Conservation (phyloP, 2,113 vertebrate genomes). For the Apaloderma vittatum region DNA sequence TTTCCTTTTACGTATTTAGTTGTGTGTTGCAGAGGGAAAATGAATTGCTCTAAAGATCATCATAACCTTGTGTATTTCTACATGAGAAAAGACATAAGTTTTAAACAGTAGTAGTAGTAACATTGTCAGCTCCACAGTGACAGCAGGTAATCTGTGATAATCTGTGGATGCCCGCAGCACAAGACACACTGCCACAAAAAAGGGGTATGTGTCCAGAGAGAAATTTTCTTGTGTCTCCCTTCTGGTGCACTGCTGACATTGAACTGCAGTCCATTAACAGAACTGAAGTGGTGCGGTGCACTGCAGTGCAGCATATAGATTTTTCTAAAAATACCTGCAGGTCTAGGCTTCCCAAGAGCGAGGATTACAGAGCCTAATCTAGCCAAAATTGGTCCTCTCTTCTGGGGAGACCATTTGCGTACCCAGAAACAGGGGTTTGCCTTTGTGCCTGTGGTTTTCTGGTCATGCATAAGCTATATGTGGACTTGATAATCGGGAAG, state of each 20-base stretch:
- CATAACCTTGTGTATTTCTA: neutral
- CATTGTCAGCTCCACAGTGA: neutral
- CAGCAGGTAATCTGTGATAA: neutral
- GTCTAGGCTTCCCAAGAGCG: neutral
- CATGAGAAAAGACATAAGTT: neutral
- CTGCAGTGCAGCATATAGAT: neutral
- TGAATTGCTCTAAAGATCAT: neutral
- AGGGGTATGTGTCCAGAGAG: neutral
- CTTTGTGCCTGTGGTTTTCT: neutral
- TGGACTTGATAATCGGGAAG: too few relatives aligned
- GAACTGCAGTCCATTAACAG: neutral
- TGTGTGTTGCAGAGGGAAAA: neutral
- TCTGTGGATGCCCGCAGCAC: neutral
- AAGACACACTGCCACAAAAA: neutral
- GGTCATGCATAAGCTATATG: neutral
- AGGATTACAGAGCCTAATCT: neutral
- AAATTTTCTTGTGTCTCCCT: neutral
- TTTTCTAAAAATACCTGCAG: neutral
- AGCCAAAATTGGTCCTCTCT: neutral
- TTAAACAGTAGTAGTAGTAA: fast-evolving
- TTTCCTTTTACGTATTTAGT: neutral
- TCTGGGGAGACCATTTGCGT: neutral
- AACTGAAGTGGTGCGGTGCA: neutral
- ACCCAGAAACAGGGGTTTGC: neutral
- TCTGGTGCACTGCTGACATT: neutral